These are phyloP conservation scores for Folsomia candida DNA, from an alignment of 2,888 invertebrate genomes.

Conservation along the genomic window DNA sequence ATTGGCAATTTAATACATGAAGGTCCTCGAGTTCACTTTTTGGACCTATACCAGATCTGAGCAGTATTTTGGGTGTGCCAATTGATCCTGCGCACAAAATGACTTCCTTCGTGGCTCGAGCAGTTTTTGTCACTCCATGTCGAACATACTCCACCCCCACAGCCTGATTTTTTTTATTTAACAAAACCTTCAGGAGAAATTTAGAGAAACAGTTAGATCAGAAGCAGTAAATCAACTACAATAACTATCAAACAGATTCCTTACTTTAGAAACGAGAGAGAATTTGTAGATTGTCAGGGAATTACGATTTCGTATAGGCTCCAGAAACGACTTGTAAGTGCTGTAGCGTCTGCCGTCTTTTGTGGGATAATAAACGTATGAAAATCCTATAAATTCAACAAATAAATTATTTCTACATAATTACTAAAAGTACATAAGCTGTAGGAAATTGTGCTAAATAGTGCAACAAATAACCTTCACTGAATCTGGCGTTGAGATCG, in stretches of 20 bases:
- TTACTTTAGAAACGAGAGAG: constrained; percentile 40
- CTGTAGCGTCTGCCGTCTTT: constrained; percentile 39
- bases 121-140: constrained; percentile 38
- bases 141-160: constrained; percentile 45
- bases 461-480: constrained; percentile 16
- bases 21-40: too few relatives aligned
- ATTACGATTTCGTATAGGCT: constrained; percentile 28
- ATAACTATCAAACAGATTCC: too few relatives aligned
- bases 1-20: too few relatives aligned
- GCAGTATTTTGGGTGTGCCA: constrained; percentile 38
- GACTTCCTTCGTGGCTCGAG: constrained; percentile 42
- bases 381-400: constrained; percentile 40
- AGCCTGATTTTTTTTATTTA: constrained; percentile 35
- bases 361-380: constrained; percentile 27
- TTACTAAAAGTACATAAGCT: neutral
- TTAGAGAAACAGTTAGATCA: too few relatives aligned
- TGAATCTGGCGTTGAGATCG: constrained; percentile 35
- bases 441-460: too few relatives aligned
- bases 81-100: constrained; percentile 42
- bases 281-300: constrained; percentile 42
- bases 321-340: constrained; percentile 39
- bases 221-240: too few relatives aligned
- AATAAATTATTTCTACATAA: constrained; percentile 1
- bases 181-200: constrained; percentile 24
- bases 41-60: constrained; percentile 47